A percentile compares a stretch with the other conserved stretches of the same genome.
These are phyloP conservation scores for Streblospio benedicti DNA, from an alignment of 1,140 invertebrate genomes.

Conservation along the genomic window DNA sequence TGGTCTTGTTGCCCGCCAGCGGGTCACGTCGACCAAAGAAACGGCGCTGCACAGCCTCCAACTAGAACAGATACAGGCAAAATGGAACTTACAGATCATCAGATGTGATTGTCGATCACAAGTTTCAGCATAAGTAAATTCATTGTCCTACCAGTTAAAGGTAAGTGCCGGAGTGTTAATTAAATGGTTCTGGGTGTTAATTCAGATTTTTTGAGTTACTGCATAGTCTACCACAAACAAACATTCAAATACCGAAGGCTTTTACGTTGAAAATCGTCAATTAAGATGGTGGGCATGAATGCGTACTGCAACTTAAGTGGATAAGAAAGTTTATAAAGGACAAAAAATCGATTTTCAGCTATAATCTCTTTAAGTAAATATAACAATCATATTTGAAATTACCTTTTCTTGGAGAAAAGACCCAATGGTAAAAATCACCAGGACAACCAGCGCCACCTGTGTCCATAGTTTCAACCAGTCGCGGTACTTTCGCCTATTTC, in stretches of 20 bases:
- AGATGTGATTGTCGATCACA: too few relatives aligned
- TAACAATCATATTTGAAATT: conserved; percentile 8
- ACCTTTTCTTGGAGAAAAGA: conserved; percentile 37
- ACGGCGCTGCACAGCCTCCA: conserved; percentile 21
- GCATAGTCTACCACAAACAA: too few relatives aligned
- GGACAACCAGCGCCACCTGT: conserved; percentile 28
- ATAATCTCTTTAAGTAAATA: background rate
- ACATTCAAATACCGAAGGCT: too few relatives aligned
- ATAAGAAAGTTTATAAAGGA: background rate
- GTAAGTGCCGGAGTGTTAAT: too few relatives aligned
- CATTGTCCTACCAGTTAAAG: too few relatives aligned
- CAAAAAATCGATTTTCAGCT: background rate
- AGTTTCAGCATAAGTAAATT: too few relatives aligned
- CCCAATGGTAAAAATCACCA: conserved; percentile 31
- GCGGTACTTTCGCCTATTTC: conserved; percentile 32
- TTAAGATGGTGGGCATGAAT: background rate
- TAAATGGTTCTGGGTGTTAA: too few relatives aligned
- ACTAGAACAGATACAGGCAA: too few relatives aligned
- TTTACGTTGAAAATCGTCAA: background rate
- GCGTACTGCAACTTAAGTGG: background rate
- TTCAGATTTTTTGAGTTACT: too few relatives aligned
- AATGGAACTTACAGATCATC: too few relatives aligned
- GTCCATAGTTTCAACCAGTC: conserved; percentile 34
- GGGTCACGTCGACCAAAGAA: conserved; percentile 5
- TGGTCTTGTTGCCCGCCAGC: background rate